Evolutionary conservation across 2,888 invertebrate genomes (phyloP), one percentile per base, ranked within the genome.

Genomic region (Zaprionus bogoriensis): DNA sequence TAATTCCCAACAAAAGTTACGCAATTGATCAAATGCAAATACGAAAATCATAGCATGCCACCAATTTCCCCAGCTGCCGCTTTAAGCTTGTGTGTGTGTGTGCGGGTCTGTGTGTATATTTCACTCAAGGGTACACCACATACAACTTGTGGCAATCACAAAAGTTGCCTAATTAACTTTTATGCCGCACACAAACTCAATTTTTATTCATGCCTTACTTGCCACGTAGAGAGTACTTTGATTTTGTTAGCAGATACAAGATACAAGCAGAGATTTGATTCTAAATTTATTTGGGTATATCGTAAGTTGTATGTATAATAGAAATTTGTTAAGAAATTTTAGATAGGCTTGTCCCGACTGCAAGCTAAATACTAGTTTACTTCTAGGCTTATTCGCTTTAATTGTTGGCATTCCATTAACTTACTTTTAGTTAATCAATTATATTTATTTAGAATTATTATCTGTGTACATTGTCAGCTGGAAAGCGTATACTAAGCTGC

Each of bases 91-190:
- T 30, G 10, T 4, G n/a, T n/a, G 17, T 14, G 17, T 14, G 9
- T 14, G 17, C 14, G n/a, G n/a, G n/a, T n/a, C n/a, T n/a, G 30
- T 30, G 12, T 30, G 12, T 12, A 30, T n/a, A 30, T 30, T 30
- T 17, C 17, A 36, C 55, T 50, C 55, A n/a, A 39, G 39, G 51
- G 55, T 48, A 9, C 39, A 17, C 14, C 39, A 39, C 48, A 28
- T 23, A 9, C 20, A 39, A 5, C 20, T 36, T 36, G 17, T 14
- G 17, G 17, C 32, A 36, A 17, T 36, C 32, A 42, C 12, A 52
- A 70, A 74, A 53, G 46, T 50, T 44, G 20, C 22, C 51, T 72
- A 72, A 72, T 72, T 72, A 75, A 71, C 53, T 75, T 75, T 75
- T 58, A 71, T 61, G 50, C 47, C 46, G 23, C 38, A 46, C 41